phyloP scores from a whole-genome alignment of 2,113 vertebrate genomes.

The Peucedramus taeniatus region DNA sequence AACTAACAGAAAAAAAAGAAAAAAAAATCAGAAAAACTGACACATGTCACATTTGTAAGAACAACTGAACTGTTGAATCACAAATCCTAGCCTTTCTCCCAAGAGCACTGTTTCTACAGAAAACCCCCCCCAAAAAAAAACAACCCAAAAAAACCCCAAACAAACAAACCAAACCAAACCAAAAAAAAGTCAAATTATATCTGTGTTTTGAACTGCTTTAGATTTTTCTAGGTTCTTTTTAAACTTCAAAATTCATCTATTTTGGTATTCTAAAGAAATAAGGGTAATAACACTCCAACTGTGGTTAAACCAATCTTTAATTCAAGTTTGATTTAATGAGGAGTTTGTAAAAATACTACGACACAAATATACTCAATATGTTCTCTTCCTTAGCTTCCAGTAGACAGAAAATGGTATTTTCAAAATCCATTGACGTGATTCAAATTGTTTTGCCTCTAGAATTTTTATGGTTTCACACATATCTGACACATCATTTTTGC shows the following conservation, averaged over 20 bases:
- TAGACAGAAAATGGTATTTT: constrained; percentile 18
- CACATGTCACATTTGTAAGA: neutral
- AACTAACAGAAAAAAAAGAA: neutral
- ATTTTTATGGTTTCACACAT: constrained; percentile 16
- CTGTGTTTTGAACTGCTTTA: neutral
- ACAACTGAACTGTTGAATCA: neutral
- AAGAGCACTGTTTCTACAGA: neutral
- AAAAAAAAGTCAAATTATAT: accelerated
- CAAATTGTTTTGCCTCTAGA: neutral
- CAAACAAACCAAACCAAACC: too few relatives aligned
- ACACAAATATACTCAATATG: neutral
- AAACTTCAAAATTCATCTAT: neutral
- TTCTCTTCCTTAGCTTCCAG: neutral
- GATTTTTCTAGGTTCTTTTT: neutral
- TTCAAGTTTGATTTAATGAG: neutral
- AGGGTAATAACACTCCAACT: neutral
- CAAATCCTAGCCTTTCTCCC: neutral
- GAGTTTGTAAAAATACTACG: neutral
- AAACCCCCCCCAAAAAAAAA: too few relatives aligned
- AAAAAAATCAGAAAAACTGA: neutral
- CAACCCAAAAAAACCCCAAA: accelerated
- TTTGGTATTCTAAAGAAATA: neutral
- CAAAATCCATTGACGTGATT: constrained; percentile 15
- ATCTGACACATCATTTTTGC: constrained; percentile 1
- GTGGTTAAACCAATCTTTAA: neutral